Base-by-base conservation (phyloP, 2,888 invertebrate species). In the Philhelius pedissequus region DNA sequence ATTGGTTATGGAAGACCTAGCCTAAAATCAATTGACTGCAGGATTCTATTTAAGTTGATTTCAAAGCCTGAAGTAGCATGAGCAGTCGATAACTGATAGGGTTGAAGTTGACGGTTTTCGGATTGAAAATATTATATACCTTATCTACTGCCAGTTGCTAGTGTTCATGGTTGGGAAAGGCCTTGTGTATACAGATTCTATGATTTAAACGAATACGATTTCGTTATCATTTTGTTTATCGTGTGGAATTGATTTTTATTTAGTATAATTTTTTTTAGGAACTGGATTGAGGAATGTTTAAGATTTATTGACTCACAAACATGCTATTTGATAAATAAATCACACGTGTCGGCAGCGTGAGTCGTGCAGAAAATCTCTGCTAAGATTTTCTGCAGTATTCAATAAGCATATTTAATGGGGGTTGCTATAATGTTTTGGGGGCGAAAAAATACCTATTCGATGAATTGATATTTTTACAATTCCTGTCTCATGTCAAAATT, bases 201-300 rank as follows among this genome's bases (percentile, higher is more conserved):
- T 64, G 70, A 45, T 66, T 66, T 58, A 60, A 60, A 71, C 78
- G 82, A 62, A 73, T 78, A 73, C 73, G 54, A 82, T 82, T 78
- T 77, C 73, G 73, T 73, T 82, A 56, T 73, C 77, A 45, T 62
- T 73, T 70, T 78, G 62, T 78, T 78, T 78, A 66, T 69, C 58
- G 38, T 64, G 54, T 64, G 54, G 64, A 83, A 74, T 79, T 78
- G 83, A 70, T 83, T 83, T 70, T 40, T 60, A 82, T 82, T 73
- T 77, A 48, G 62, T 82, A 48, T 62, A 54, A 38, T 62, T 73
- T 66, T 78, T 52, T 40, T 27, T 15, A 20, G 35, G 62, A 52
- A 70, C 69, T 70, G 78, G 52, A 78, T 83, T 70, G 62, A 64
- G 40, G 58, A 68, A 66, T 77, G 69, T 69, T 69, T 35, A 69